phyloP scores from a whole-genome alignment of 2,797 vertebrate genomes.

The Phataginus tricuspis region DNA sequence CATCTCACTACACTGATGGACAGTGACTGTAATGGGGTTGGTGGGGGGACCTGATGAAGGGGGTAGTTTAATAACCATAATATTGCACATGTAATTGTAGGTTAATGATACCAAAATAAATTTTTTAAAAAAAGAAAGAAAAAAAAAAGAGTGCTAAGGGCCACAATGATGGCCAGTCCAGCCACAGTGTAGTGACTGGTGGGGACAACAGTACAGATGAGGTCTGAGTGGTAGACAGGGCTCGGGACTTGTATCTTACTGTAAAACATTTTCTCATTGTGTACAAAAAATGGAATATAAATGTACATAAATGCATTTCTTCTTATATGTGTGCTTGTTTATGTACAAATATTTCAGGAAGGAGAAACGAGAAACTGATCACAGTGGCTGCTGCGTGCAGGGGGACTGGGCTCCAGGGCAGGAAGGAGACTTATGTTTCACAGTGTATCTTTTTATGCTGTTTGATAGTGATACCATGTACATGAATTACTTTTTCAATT shows the following conservation, averaged over 20 bases:
- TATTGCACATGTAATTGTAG: no score
- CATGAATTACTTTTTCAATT: slow-evolving; percentile 58
- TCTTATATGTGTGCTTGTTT: background rate
- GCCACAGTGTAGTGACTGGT: fast-evolving
- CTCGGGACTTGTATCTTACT: background rate
- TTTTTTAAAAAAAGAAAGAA: no score
- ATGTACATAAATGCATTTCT: background rate
- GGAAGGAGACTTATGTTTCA: background rate
- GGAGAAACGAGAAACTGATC: background rate
- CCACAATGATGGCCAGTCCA: fast-evolving
- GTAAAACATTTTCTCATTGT: background rate
- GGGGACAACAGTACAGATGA: no score
- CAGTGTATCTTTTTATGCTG: background rate
- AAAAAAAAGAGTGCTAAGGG: no score
- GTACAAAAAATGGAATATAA: background rate
- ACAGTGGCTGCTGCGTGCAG: background rate
- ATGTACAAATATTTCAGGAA: background rate
- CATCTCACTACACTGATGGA: no score
- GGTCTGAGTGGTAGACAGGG: background rate
- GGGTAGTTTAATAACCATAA: no score
- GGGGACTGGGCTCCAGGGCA: background rate
- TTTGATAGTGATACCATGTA: slow-evolving; percentile 53
- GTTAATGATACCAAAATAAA: no score
- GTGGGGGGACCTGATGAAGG: no score
- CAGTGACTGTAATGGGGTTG: no score